These are phyloP conservation scores for Linepithema humile DNA, from an alignment of 1,140 invertebrate genomes.

Conservation along the genomic window DNA sequence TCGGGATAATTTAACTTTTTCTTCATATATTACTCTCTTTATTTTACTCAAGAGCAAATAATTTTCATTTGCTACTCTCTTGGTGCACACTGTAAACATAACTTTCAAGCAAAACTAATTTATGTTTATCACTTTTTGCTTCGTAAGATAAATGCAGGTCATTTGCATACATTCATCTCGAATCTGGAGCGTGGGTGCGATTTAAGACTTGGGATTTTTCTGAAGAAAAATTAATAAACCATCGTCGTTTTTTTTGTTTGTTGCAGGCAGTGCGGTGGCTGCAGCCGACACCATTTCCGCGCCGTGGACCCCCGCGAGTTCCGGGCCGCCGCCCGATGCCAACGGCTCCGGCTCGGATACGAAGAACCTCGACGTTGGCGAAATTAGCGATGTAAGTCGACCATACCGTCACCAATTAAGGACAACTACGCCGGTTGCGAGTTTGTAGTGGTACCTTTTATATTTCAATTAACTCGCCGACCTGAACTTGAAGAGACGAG, in stretches of 20 bases:
- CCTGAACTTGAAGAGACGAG: not conserved
- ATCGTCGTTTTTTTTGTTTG: constrained; percentile 61
- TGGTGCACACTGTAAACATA: not conserved
- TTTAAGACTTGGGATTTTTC: constrained; percentile 56
- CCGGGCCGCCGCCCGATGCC: constrained; percentile 89
- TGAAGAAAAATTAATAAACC: constrained; percentile 31
- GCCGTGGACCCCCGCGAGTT: constrained; percentile 91
- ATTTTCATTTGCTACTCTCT: not conserved
- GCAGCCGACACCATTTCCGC: constrained; percentile 94
- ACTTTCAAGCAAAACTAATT: not conserved
- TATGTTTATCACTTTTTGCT: not conserved
- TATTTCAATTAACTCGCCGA: constrained; percentile 27
- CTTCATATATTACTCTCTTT: no score
- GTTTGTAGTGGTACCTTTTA: not conserved
- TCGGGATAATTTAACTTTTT: not conserved
- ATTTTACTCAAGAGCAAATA: no score
- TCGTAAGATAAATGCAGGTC: not conserved
- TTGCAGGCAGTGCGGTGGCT: constrained; percentile 88
- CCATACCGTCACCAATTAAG: constrained; percentile 24
- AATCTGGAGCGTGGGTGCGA: not conserved
- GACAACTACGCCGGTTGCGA: not conserved
- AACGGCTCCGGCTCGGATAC: constrained; percentile 92
- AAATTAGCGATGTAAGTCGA: constrained; percentile 90
- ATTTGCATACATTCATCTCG: not conserved
- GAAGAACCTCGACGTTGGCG: constrained; percentile 93